phyloP scores from a whole-genome alignment of 2,797 vertebrate genomes.

The Neosilurus mollespiculum region DNA sequence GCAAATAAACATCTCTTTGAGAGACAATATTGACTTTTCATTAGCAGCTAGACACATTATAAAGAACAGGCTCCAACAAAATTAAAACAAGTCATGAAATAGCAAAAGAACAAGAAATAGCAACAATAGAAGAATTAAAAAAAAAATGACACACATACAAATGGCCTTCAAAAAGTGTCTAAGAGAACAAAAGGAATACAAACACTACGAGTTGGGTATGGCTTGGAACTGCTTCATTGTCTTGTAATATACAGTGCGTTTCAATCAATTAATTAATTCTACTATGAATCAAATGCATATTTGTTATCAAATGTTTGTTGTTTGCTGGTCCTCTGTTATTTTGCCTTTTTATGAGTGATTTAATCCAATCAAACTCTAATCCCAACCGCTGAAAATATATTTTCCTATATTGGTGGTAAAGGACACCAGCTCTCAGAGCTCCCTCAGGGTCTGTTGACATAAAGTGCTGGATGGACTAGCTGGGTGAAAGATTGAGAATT shows the following conservation, averaged over 20 bases:
- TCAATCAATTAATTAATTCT: too few relatives aligned
- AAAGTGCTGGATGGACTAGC: conserved; percentile 23
- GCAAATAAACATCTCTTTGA: too few relatives aligned
- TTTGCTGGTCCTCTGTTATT: neutral
- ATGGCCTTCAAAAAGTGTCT: too few relatives aligned
- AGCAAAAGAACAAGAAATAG: neutral
- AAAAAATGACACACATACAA: neutral
- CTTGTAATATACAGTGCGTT: too few relatives aligned
- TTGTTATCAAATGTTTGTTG: too few relatives aligned
- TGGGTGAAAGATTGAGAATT: conserved; percentile 42
- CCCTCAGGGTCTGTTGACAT: conserved; percentile 25
- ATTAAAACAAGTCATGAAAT: neutral
- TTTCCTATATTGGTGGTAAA: neutral
- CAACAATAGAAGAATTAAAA: neutral
- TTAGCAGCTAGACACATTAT: too few relatives aligned
- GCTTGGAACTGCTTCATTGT: neutral
- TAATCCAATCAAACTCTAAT: neutral
- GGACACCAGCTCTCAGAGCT: neutral
- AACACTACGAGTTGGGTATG: neutral
- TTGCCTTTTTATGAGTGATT: neutral
- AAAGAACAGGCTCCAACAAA: neutral
- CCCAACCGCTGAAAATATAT: conserved; percentile 22
- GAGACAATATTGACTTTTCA: too few relatives aligned
- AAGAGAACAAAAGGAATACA: neutral
- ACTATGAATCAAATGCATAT: too few relatives aligned